Evolutionary conservation across 2,113 vertebrate genomes (phyloP).

Genomic region (Plectropomus leopardus): DNA sequence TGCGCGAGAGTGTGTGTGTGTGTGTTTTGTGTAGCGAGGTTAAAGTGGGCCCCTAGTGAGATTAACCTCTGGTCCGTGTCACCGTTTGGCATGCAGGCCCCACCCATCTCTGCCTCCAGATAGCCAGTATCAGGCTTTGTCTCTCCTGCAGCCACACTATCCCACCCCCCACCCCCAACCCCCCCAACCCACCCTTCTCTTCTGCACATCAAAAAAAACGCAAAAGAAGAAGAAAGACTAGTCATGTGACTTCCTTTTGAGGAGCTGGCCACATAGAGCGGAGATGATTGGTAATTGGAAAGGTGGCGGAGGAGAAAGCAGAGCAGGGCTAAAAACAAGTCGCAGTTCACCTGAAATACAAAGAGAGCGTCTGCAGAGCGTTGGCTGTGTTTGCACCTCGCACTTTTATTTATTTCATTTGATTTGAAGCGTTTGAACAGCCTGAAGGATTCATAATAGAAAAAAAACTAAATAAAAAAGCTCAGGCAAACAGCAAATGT

Average conservation of each 20-base stretch:
- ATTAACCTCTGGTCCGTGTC: slow-evolving; percentile 88
- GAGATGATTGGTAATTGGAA: slow-evolving; percentile 84
- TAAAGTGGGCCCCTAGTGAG: slow-evolving; percentile 86
- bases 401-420: slow-evolving; percentile 15
- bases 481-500: background rate
- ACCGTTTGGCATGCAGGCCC: slow-evolving; percentile 88
- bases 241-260: slow-evolving; percentile 89
- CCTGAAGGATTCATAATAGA: background rate
- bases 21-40: slow-evolving; percentile 85
- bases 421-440: background rate
- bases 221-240: slow-evolving; percentile 82
- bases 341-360: slow-evolving; percentile 41
- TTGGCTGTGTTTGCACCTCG: background rate
- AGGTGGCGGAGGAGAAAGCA: slow-evolving; percentile 62
- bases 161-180: background rate
- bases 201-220: slow-evolving; percentile 64
- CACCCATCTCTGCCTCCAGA: slow-evolving; percentile 85
- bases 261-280: slow-evolving; percentile 82
- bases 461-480: background rate
- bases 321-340: slow-evolving; percentile 38
- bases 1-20: slow-evolving; percentile 55
- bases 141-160: slow-evolving; percentile 82
- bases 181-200: slow-evolving; percentile 46
- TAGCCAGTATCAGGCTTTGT: slow-evolving; percentile 89
- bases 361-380: slow-evolving; percentile 16